phyloP scores from a whole-genome alignment of 2,113 vertebrate genomes.

The Chascanopsetta lugubris region DNA sequence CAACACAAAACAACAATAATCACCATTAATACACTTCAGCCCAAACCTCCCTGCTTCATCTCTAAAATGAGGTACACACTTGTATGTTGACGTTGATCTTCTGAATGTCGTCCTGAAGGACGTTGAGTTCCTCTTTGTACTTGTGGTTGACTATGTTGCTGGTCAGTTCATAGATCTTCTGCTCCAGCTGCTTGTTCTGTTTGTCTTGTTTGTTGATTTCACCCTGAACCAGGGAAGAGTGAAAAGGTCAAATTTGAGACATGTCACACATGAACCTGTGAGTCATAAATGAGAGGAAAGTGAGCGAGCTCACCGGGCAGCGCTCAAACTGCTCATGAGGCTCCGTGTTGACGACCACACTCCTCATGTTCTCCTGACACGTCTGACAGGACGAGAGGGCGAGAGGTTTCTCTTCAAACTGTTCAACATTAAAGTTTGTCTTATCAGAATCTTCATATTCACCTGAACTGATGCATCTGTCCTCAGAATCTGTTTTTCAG shows the following conservation, averaged over 20 bases:
- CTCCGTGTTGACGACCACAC: slow-evolving; percentile 87
- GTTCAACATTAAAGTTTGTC: background rate
- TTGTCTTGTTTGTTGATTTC: slow-evolving; percentile 84
- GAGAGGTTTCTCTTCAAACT: background rate
- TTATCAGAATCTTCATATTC: background rate
- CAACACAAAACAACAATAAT: background rate
- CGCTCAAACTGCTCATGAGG: slow-evolving; percentile 83
- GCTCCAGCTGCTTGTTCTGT: slow-evolving; percentile 66
- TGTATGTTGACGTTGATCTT: slow-evolving; percentile 74
- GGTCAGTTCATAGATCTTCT: slow-evolving; percentile 76
- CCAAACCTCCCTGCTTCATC: background rate
- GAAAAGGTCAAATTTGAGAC: background rate
- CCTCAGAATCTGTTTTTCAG: background rate
- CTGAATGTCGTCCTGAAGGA: slow-evolving; percentile 77
- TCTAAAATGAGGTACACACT: slow-evolving; percentile 68
- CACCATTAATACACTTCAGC: rapidly evolving
- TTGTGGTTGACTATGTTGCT: slow-evolving; percentile 49
- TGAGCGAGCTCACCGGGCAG: slow-evolving; percentile 84
- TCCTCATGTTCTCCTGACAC: slow-evolving; percentile 62
- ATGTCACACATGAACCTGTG: background rate
- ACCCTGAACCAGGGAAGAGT: slow-evolving; percentile 76
- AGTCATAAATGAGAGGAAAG: no score
- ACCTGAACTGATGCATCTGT: slow-evolving; percentile 69
- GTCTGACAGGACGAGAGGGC: slow-evolving; percentile 71
- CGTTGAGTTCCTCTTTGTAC: slow-evolving; percentile 56